A percentile compares a stretch with the other conserved stretches of the same genome.
Conservation (phyloP, 2,113 vertebrate species). For the Pogona vitticeps region DNA sequence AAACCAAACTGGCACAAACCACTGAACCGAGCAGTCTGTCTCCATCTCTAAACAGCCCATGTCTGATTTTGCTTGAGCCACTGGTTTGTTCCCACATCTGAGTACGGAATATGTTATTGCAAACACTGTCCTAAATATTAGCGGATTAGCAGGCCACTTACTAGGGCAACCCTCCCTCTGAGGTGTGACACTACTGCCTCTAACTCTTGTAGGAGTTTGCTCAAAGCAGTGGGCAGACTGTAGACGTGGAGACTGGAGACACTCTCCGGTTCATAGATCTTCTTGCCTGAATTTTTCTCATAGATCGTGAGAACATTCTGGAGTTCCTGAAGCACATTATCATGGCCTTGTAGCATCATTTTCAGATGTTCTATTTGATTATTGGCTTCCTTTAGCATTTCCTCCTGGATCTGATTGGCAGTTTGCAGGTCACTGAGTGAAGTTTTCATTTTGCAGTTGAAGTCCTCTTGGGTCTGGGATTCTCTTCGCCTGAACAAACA, state of each 20-base stretch:
- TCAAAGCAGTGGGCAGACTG: conserved; percentile 63
- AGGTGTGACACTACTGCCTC: conserved; percentile 68
- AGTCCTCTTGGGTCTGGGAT: conserved; percentile 71
- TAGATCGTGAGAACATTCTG: conserved; percentile 60
- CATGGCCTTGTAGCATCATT: conserved; percentile 67
- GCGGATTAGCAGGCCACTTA: conserved; percentile 66
- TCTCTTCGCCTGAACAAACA: conserved; percentile 74
- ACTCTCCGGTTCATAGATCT: conserved; percentile 36
- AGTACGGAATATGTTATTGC: background rate
- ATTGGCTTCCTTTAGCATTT: conserved; percentile 74
- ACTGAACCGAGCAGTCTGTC: too few relatives aligned
- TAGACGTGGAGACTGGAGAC: conserved; percentile 36
- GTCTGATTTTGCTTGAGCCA: background rate
- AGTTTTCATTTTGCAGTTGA: conserved; percentile 75
- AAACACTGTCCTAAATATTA: background rate
- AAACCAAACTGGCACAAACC: too few relatives aligned
- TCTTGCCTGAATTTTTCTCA: conserved; percentile 64
- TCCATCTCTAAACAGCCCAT: background rate
- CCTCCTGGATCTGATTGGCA: conserved; percentile 68
- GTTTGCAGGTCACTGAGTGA: conserved; percentile 75
- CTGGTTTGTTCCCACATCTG: background rate
- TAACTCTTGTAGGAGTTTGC: conserved; percentile 64
- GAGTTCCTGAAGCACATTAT: conserved; percentile 74
- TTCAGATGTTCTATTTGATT: conserved; percentile 67
- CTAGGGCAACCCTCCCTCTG: conserved; percentile 73